These are phyloP conservation scores for Drosophila busckii DNA, from an alignment of 1,140 invertebrate species.

Conservation along the genomic window DNA sequence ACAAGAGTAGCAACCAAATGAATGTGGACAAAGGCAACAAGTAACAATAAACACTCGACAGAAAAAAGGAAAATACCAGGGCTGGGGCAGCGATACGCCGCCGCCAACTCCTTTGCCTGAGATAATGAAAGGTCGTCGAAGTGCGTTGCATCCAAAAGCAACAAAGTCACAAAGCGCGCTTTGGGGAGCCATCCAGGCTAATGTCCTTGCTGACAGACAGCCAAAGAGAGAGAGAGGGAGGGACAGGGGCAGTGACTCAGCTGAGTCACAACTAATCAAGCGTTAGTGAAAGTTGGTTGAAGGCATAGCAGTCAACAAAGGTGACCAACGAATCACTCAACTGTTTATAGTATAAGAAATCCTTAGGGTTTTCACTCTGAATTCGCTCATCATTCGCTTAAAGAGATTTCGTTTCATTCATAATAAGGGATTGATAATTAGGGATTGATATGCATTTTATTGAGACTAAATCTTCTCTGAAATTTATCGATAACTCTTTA, in stretches of 20 bases:
- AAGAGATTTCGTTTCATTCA: too few species aligned
- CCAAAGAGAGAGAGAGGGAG: conserved; percentile 19
- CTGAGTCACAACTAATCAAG: conserved; percentile 56
- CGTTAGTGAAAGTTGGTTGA: conserved; percentile 21
- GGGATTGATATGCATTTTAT: too few species aligned
- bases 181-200: conserved; percentile 14
- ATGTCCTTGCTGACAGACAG: conserved; percentile 35
- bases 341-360: too few species aligned
- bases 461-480: too few species aligned
- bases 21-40: conserved; percentile 60
- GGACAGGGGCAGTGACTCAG: neutral
- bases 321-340: too few species aligned
- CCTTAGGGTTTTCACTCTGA: too few species aligned
- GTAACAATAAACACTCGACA: conserved; percentile 35
- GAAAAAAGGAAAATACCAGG: conserved; percentile 5
- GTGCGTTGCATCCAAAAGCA: conserved; percentile 64
- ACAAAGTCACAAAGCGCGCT: conserved; percentile 37
- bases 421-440: too few species aligned
- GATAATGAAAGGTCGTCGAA: conserved; percentile 75
- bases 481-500: too few species aligned
- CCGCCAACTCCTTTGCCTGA: neutral
- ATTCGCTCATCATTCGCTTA: too few species aligned
- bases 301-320: too few species aligned
- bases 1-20: conserved; percentile 22
- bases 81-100: too few species aligned